Percentiles rank a stretch among this genome's conserved stretches.
Conservation (phyloP, 2,113 vertebrate species). For the Pristiophorus japonicus region DNA sequence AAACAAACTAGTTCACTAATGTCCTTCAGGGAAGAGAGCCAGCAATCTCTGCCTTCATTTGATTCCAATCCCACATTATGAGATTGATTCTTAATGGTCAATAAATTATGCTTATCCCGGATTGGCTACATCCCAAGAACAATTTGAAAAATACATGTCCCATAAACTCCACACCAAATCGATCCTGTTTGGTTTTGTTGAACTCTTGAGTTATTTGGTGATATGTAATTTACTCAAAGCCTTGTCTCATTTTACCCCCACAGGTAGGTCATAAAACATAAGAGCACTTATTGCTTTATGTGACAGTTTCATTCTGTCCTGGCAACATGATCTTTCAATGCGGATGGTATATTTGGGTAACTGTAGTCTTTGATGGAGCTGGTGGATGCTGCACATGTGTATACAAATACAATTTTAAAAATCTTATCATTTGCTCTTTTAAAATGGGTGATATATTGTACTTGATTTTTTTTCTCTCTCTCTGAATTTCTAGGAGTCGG, state of each 20-base stretch:
- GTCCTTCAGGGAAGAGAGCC: background rate
- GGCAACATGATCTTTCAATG: background rate
- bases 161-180: background rate
- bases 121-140: background rate
- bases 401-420: background rate
- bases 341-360: background rate
- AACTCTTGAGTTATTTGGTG: background rate
- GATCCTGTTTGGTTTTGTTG: background rate
- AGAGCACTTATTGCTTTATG: background rate
- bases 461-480: conserved; percentile 19
- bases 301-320: background rate
- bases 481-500: conserved; percentile 74
- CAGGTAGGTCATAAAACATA: background rate
- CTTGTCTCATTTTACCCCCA: background rate
- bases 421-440: background rate
- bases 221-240: background rate
- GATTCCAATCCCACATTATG: background rate
- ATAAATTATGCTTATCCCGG: too few species aligned
- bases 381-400: background rate
- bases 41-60: background rate
- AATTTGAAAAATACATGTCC: background rate
- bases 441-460: background rate
- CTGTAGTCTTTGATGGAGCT: background rate
- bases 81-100: background rate
- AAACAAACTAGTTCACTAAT: background rate